Conservation (phyloP, 2,113 vertebrate genomes). For the Xiphophorus couchianus region DNA sequence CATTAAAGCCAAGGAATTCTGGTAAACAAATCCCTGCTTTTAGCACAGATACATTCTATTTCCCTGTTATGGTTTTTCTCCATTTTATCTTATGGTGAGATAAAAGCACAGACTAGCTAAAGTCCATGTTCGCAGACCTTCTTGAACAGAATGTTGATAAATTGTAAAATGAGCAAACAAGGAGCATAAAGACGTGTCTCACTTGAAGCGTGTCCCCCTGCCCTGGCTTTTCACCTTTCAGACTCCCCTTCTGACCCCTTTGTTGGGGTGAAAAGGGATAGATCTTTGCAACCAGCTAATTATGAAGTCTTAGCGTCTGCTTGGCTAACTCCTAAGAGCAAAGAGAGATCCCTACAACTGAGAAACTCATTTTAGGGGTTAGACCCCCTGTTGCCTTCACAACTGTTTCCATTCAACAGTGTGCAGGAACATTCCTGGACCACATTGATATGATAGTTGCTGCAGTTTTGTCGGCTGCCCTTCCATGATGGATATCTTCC, state of each 20-base stretch:
- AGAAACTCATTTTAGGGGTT: constrained; percentile 28
- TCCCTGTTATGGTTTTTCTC: neutral
- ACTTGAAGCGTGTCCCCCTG: constrained; percentile 54
- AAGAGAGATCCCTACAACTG: constrained; percentile 64
- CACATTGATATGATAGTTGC: neutral
- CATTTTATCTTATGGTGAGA: constrained; percentile 3
- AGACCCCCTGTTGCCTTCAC: neutral
- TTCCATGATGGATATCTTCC: neutral
- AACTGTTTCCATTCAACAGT: neutral
- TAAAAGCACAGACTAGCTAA: neutral
- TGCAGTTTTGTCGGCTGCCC: neutral
- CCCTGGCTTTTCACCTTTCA: constrained; percentile 66
- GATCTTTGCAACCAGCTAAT: constrained; percentile 73
- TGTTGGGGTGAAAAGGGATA: constrained; percentile 65
- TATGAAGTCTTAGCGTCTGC: constrained; percentile 74
- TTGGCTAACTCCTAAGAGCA: constrained; percentile 63
- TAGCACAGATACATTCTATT: constrained; percentile 24
- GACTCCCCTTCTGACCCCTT: constrained; percentile 69
- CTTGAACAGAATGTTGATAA: constrained; percentile 40
- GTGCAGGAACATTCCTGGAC: neutral
- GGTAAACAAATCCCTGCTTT: constrained; percentile 6
- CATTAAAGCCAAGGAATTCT: constrained; percentile 7
- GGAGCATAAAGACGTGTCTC: constrained; percentile 49
- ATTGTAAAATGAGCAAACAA: constrained; percentile 71
- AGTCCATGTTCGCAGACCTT: neutral